A percentile compares a stretch with the other conserved stretches of the same genome.
Evolutionary conservation across 1,140 invertebrate species (phyloP).

Genomic region (Brachystomella parvula): DNA sequence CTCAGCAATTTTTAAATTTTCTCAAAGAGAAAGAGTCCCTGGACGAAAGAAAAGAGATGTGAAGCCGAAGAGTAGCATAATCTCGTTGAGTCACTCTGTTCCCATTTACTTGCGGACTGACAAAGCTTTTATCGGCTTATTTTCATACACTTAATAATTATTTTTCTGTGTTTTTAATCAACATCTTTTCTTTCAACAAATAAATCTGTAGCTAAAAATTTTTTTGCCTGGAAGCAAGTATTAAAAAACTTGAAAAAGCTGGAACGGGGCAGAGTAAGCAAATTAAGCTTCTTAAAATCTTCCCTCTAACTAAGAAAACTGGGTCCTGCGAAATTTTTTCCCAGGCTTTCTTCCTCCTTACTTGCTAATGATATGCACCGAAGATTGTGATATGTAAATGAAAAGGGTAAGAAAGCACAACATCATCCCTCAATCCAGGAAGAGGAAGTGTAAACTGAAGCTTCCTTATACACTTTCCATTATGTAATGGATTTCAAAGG

Average conservation of each 20-base stretch:
- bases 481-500: slow-evolving; percentile 10
- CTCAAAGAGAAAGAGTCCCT: not conserved
- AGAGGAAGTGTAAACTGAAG: slow-evolving; percentile 22
- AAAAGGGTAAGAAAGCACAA: slow-evolving; percentile 6
- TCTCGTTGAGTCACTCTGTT: not conserved
- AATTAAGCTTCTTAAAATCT: not conserved
- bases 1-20: slow-evolving; percentile 1
- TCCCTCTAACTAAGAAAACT: not conserved
- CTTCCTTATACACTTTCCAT: not conserved
- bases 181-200: no score
- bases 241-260: no score
- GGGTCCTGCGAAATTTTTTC: not conserved
- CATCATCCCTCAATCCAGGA: slow-evolving; percentile 15
- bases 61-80: no score
- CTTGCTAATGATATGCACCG: not conserved
- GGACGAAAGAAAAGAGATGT: not conserved
- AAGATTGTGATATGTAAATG: slow-evolving; percentile 19
- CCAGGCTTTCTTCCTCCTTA: not conserved
- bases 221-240: no score
- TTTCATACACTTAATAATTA: no score
- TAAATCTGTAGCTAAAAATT: no score
- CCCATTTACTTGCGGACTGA: not conserved
- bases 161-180: no score
- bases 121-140: no score
- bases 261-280: no score